These are phyloP conservation scores for Lissocephala sabroskyi DNA, from an alignment of 2,888 invertebrate species.

Conservation along the genomic window DNA sequence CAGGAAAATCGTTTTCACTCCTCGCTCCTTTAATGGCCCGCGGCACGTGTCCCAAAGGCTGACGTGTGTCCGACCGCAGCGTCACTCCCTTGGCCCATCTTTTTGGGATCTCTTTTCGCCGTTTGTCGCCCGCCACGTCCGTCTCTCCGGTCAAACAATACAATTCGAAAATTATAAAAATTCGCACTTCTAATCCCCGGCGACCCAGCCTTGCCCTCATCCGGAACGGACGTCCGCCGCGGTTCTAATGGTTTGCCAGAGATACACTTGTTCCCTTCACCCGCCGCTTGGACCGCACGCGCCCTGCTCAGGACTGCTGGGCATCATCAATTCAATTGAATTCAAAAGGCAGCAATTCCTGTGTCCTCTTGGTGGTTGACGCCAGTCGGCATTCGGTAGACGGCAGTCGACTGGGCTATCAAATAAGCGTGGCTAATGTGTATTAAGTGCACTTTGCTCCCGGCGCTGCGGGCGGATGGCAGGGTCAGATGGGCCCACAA, in stretches of 20 bases:
- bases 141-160: constrained; percentile 28
- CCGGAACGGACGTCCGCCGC: constrained; percentile 33
- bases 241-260: constrained; percentile 33
- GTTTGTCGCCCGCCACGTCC: constrained; percentile 15
- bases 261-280: constrained; percentile 53
- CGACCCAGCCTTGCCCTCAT: constrained; percentile 29
- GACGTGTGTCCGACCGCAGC: constrained; percentile 60
- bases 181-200: constrained; percentile 49
- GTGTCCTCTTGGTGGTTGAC: constrained; percentile 6
- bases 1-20: constrained; percentile 47
- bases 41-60: constrained; percentile 41
- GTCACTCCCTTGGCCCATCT: constrained; percentile 19
- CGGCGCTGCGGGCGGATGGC: not conserved
- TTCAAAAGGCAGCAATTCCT: constrained; percentile 1
- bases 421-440: constrained; percentile 64
- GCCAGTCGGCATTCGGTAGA: not conserved
- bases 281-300: constrained; percentile 5
- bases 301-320: constrained; percentile 24
- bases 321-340: constrained; percentile 51
- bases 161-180: constrained; percentile 65
- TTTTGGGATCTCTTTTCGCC: constrained; percentile 1
- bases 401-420: constrained; percentile 29
- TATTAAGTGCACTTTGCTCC: constrained; percentile 53
- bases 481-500: constrained; percentile 5
- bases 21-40: constrained; percentile 37